Evolutionary conservation across 92 coral and sea anemone species (phyloP).

Genomic region (Palythoa caribaeorum): DNA sequence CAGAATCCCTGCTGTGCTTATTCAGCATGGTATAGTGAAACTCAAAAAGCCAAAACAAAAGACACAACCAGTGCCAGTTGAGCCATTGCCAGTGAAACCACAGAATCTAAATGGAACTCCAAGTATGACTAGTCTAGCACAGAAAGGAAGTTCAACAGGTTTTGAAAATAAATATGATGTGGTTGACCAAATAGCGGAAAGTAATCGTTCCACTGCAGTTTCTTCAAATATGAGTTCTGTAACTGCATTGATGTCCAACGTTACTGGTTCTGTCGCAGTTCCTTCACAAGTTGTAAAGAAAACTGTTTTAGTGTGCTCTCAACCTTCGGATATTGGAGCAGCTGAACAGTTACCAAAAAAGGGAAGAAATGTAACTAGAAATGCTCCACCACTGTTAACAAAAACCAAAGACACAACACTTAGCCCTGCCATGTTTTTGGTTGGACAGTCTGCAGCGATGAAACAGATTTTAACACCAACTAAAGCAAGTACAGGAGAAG

Average conservation of each 20-base stretch:
- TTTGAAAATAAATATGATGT: neutral
- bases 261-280: neutral
- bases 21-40: constrained; percentile 46
- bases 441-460: constrained; percentile 9
- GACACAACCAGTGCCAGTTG: neutral
- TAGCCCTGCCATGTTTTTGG: constrained; percentile 29
- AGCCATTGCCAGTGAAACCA: neutral
- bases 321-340: constrained; percentile 18
- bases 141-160: neutral
- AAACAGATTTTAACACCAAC: constrained; percentile 27
- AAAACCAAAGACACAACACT: constrained; percentile 28
- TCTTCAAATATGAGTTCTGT: neutral
- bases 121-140: neutral
- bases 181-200: neutral
- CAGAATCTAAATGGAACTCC: neutral
- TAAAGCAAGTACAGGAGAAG: constrained; percentile 7
- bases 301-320: constrained; percentile 27
- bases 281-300: constrained; percentile 29
- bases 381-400: neutral
- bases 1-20: constrained; percentile 40
- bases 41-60: constrained; percentile 11
- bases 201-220: neutral
- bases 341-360: neutral
- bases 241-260: neutral
- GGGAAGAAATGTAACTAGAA: neutral